Conservation (phyloP, 2,888 invertebrate species). For the Epinotia bilunana region DNA sequence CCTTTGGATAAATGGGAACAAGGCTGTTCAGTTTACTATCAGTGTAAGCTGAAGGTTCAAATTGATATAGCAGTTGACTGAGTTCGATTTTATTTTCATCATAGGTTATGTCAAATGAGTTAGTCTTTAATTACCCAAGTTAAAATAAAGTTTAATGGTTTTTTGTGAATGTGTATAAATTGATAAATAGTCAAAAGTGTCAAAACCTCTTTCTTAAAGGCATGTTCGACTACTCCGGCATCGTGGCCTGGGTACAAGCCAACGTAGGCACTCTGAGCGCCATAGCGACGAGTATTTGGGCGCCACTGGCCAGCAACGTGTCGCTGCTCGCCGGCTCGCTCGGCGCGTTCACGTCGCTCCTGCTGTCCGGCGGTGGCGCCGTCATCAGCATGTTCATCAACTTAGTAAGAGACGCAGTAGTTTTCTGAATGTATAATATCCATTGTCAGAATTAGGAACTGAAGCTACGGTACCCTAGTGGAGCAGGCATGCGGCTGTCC, state of each 20-base stretch:
- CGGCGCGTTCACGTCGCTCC: constrained; percentile 93
- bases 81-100: not conserved
- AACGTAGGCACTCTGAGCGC: constrained; percentile 95
- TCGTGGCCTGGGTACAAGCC: constrained; percentile 93
- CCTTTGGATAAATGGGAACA: not conserved
- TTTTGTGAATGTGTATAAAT: no score
- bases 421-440: no score
- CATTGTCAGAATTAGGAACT: no score
- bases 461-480: no score
- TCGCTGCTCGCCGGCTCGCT: constrained; percentile 92
- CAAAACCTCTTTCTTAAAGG: constrained; percentile 67
- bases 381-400: constrained; percentile 94
- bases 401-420: constrained; percentile 87
- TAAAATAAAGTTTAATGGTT: no score
- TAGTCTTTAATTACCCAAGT: no score
- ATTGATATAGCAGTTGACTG: not conserved
- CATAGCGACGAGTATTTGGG: constrained; percentile 93
- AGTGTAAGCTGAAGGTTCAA: not conserved
- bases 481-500: no score
- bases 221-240: constrained; percentile 88
- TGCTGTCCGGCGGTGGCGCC: constrained; percentile 95
- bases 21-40: not conserved
- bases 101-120: not conserved
- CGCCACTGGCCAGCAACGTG: constrained; percentile 96
- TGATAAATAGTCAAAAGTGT: no score